Conservation (phyloP, 1,140 invertebrate genomes). For the Zaprionus kolodkinae region DNA sequence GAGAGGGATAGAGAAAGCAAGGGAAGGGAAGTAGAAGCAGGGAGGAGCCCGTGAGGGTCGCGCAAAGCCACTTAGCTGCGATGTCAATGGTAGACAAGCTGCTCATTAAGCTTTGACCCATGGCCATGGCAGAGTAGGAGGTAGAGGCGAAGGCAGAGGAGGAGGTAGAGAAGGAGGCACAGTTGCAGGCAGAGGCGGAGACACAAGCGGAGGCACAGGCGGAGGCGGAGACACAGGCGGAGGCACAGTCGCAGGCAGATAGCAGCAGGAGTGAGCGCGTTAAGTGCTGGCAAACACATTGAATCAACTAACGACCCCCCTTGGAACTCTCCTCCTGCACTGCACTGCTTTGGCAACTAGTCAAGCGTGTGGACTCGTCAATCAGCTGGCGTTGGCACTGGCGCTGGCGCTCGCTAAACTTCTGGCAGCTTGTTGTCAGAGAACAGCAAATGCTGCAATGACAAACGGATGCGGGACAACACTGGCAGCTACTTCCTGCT, state of each 20-base stretch:
- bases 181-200: too few relatives aligned
- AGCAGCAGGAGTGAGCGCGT: not conserved
- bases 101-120: constrained; percentile 76
- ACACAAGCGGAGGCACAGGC: too few relatives aligned
- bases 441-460: constrained; percentile 70
- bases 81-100: constrained; percentile 75
- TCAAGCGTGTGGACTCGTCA: constrained; percentile 60
- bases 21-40: too few relatives aligned
- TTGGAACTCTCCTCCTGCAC: not conserved
- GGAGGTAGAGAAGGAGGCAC: too few relatives aligned
- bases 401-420: constrained; percentile 54
- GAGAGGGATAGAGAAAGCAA: not conserved
- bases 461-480: constrained; percentile 70
- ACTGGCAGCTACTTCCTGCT: constrained; percentile 47
- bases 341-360: constrained; percentile 18
- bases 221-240: not conserved
- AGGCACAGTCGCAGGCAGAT: not conserved
- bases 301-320: constrained; percentile 22
- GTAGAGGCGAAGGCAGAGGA: not conserved
- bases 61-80: constrained; percentile 66
- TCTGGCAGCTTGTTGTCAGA: constrained; percentile 77
- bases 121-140: constrained; percentile 35
- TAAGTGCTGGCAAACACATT: constrained; percentile 47
- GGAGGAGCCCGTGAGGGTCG: not conserved
- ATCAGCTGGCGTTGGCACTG: constrained; percentile 45